phyloP scores from a whole-genome alignment of 1,140 invertebrate species.

The Bombus confusus region DNA sequence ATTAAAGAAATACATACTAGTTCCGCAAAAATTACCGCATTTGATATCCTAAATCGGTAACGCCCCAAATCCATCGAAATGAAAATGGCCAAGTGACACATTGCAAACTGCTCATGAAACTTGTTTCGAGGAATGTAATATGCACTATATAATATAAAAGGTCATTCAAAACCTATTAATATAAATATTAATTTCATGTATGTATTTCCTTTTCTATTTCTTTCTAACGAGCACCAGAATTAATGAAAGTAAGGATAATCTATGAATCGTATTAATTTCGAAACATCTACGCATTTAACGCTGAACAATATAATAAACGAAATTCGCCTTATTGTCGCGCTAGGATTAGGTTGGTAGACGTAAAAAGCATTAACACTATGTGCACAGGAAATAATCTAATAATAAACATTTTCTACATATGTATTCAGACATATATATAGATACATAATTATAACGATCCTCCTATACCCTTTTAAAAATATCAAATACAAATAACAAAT shows the following conservation, averaged over 20 bases:
- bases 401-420: slow-evolving; percentile 1
- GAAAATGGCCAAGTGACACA: background rate
- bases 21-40: background rate
- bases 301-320: slow-evolving; percentile 12
- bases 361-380: slow-evolving; percentile 27
- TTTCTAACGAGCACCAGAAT: background rate
- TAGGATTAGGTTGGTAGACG: slow-evolving; percentile 10
- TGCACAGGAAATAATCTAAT: slow-evolving; percentile 14
- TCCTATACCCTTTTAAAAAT: slow-evolving; percentile 5
- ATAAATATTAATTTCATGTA: background rate
- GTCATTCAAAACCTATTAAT: background rate
- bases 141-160: background rate
- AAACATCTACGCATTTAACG: background rate
- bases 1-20: background rate
- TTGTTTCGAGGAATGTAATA: slow-evolving; percentile 12
- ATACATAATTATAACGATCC: background rate
- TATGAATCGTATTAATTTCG: background rate
- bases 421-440: background rate
- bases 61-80: too few relatives aligned
- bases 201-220: background rate
- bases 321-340: slow-evolving; percentile 27
- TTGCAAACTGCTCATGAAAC: background rate
- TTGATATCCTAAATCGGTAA: slow-evolving; percentile 8
- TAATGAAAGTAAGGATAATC: background rate
- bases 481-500: slow-evolving; percentile 31